Base-by-base conservation (phyloP, 2,888 invertebrate genomes). In the Drosophila nr. fundita region DNA sequence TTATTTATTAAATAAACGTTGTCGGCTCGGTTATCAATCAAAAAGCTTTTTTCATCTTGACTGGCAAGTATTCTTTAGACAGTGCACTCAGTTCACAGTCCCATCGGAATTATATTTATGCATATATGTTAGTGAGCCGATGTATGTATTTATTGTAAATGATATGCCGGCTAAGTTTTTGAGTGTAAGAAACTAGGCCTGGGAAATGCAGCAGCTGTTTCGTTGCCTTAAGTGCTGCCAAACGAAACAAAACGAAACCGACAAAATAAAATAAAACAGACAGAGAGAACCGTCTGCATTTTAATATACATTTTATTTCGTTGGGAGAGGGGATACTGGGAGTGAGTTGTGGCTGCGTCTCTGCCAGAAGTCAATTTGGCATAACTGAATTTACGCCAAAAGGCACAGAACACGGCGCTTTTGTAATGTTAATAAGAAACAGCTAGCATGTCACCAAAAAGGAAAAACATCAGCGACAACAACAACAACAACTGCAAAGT, bases 361-460 rank as follows among this genome's bases (percentile, higher is more conserved):
- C 59, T 55, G 67, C 50, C 75, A 65, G 73, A 87, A 87, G 88
- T 85, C 88, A 89, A 89, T 89, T 87, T 84, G 78, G 69, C 70
- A 83, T 78, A 82, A 87, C 82, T 86, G 75, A 82, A 89, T 82
- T 87, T 76, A 34, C 50, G 73, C 83, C 81, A 76, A 78, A 68
- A 81, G 83, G 72, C 83, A 86, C 73, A 65, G 58, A 74, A 73
- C 73, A 86, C 77, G 80, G 82, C 72, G 76, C 84, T 87, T 82
- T 89, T 87, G 88, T 87, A 77, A 87, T 87, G 90, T 77, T 88
- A 89, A 87, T 87, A 80, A 76, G 87, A 68, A 80, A 68, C 70
- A 69, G 71, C 63, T 54, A 63, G 61, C 53, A 77, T 66, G 49
- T 60, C 55, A 60, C 49, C 40, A 38, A 71, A 52, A 32, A 75